phyloP scores from a whole-genome alignment of 2,113 vertebrate species.

The Dipodomys stephensi region DNA sequence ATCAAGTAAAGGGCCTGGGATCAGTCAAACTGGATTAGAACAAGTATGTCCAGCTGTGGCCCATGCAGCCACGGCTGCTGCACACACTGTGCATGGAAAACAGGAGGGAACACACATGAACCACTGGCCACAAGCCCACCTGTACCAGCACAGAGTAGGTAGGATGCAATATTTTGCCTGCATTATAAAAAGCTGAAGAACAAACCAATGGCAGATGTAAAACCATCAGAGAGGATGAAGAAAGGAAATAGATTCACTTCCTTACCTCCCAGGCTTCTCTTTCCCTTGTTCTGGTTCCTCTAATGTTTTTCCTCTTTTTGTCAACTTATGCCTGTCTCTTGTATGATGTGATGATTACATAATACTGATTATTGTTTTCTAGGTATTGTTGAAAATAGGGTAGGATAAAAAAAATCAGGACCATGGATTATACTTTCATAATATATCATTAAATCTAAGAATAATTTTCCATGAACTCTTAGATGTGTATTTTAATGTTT shows the following conservation, averaged over 20 bases:
- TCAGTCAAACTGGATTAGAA: background rate
- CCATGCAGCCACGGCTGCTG: background rate
- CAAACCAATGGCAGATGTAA: background rate
- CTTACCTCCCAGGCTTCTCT: background rate
- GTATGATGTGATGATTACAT: background rate
- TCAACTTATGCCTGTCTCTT: background rate
- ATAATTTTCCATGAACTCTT: too few species aligned
- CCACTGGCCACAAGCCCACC: background rate
- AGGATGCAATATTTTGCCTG: background rate
- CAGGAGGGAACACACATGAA: background rate
- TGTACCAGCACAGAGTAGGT: background rate
- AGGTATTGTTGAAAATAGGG: slow-evolving; percentile 3
- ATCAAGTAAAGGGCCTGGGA: background rate
- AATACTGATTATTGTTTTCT: background rate
- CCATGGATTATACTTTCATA: background rate
- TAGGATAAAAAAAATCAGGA: background rate
- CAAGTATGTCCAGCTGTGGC: background rate
- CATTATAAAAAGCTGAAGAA: background rate
- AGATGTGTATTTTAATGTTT: too few species aligned
- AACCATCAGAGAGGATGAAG: background rate
- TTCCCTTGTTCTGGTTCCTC: background rate
- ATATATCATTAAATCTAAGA: background rate
- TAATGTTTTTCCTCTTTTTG: background rate
- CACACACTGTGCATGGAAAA: background rate
- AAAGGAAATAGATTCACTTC: background rate